Evolutionary conservation across 2,888 invertebrate species (phyloP), one percentile per base, ranked within the genome.

Genomic region (Hyposoter dolosus): DNA sequence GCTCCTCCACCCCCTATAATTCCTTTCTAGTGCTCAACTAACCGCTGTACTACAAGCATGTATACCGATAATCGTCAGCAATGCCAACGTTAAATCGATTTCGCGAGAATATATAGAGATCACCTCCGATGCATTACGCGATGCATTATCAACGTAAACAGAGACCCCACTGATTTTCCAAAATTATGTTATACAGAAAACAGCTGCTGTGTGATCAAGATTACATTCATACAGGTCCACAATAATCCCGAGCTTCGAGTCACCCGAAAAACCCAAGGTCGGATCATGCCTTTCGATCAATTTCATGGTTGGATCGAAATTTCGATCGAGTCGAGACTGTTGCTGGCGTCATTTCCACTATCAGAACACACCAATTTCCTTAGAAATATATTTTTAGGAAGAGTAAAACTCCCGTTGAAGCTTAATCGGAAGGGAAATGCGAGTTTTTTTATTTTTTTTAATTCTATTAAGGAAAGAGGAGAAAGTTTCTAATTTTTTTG

Each of bases 31-130:
- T 53, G 9, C n/a, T 60, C n/a, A 66, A 81, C 71, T 72, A 79
- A 74, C 66, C 81, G 40, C 66, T 81, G 77, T 84, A 81, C 60
- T 56, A 84, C 84, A 81, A 77, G 72, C 81, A 35, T 84, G 66
- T 66, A 82, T 45, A 71, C 53, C 74, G 84, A 80, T 84, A 81
- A 84, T 77, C 71, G 23, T 65, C n/a, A 53, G 56, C 65, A 75
- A 80, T 60, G 53, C 75, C 78, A 69, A 40, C 65, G 53, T 68
- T 65, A 28, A 75, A 85, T 85, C 78, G 63, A 85, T 82, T 75
- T 35, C 4, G n/a, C 78, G 63, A 82, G 3, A 32, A 32, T 32
- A 40, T 40, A 80, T 53, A 60, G 60, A 43, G 74, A 78, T 63
- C 28, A 45, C 74, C 12, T 43, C 43, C 45, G 68, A 45, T 17